phyloP scores from a whole-genome alignment of 2,797 vertebrate genomes.

The Coreius guichenoti region DNA sequence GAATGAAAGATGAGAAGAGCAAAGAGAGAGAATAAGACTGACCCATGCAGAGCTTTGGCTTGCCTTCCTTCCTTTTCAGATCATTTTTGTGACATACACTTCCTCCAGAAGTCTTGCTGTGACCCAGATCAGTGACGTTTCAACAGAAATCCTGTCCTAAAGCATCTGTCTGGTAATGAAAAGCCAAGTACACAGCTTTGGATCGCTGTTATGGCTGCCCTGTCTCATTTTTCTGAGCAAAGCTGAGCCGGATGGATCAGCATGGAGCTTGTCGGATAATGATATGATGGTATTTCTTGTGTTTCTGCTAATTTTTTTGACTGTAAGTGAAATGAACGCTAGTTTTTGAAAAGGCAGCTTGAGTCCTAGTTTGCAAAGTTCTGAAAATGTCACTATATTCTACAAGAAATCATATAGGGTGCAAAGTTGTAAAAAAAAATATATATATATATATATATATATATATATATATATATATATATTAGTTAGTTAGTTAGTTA shows the following conservation, averaged over 20 bases:
- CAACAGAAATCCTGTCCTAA: slow-evolving; percentile 51
- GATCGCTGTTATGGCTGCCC: slow-evolving; percentile 33
- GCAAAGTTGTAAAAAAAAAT: neutral
- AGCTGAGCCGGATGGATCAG: slow-evolving; percentile 25
- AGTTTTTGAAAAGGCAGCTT: neutral
- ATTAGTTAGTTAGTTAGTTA: no score
- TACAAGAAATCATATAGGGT: neutral
- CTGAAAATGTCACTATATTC: neutral
- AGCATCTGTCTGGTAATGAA: slow-evolving; percentile 52
- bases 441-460: no score
- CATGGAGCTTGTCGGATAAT: neutral
- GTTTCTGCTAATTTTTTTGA: neutral
- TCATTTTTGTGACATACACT: slow-evolving; percentile 33
- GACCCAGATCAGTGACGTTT: slow-evolving; percentile 44
- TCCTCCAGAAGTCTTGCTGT: slow-evolving; percentile 43
- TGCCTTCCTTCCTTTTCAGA: slow-evolving; percentile 43
- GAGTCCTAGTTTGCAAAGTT: neutral
- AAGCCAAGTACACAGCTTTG: slow-evolving; percentile 41
- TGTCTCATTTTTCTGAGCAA: slow-evolving; percentile 13
- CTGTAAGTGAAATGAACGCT: slow-evolving; percentile 8
- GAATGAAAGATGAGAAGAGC: neutral
- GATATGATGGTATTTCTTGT: slow-evolving; percentile 8
- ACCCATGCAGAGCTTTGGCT: slow-evolving; percentile 49
- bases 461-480: no score
- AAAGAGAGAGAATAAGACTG: slow-evolving; percentile 18